Conservation (phyloP, 2,797 vertebrate species). For the Takifugu rubripes region DNA sequence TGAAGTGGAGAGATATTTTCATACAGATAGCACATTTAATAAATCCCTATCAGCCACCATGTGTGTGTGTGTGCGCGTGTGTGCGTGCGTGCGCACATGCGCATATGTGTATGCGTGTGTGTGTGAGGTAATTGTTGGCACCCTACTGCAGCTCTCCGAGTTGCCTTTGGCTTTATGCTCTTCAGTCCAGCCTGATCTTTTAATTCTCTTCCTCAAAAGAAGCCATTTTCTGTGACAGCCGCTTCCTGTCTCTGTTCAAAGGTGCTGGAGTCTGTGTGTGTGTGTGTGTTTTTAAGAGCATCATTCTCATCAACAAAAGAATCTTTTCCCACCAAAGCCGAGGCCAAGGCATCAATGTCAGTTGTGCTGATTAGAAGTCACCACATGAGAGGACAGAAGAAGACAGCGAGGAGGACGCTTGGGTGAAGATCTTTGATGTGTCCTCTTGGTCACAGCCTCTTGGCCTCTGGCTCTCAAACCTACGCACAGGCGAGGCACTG, state of each 20-base stretch:
- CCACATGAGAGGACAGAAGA: slow-evolving; percentile 74
- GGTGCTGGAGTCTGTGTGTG: slow-evolving; percentile 62
- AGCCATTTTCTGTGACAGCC: slow-evolving; percentile 75
- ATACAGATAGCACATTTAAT: slow-evolving; percentile 17
- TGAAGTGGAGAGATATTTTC: no score
- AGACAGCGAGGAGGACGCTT: slow-evolving; percentile 72
- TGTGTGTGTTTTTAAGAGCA: slow-evolving; percentile 47
- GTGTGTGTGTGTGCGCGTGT: slow-evolving; percentile 19
- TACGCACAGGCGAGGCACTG: slow-evolving; percentile 51
- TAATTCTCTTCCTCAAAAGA: slow-evolving; percentile 75
- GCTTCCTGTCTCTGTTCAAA: slow-evolving; percentile 76
- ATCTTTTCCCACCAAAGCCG: slow-evolving; percentile 79
- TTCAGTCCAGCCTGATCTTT: slow-evolving; percentile 74
- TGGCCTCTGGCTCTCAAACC: slow-evolving; percentile 39
- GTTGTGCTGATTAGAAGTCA: slow-evolving; percentile 78
- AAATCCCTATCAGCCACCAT: slow-evolving; percentile 23
- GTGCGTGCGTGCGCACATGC: slow-evolving; percentile 15
- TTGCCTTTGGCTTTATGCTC: slow-evolving; percentile 79
- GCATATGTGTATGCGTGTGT: slow-evolving; percentile 38
- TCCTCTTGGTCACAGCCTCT: slow-evolving; percentile 70
- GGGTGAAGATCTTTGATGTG: slow-evolving; percentile 78
- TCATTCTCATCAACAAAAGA: slow-evolving; percentile 74
- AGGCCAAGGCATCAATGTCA: slow-evolving; percentile 81
- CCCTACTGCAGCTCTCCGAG: slow-evolving; percentile 69
- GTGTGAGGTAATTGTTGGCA: slow-evolving; percentile 68